phyloP scores from a whole-genome alignment of 1,140 invertebrate species.

The Hylyphantes graminicola region DNA sequence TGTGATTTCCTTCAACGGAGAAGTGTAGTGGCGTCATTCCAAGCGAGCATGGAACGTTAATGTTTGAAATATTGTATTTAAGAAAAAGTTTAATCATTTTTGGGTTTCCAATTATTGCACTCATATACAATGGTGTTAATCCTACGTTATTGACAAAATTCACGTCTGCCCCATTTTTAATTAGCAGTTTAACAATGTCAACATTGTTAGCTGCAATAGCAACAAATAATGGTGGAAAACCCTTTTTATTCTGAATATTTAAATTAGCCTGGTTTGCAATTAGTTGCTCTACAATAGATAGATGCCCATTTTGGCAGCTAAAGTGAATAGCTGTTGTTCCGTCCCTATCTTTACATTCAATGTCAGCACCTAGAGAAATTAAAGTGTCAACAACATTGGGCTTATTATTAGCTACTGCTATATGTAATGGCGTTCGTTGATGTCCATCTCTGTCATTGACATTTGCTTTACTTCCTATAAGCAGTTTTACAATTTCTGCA shows the following conservation, averaged over 20 bases:
- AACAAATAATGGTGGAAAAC: conserved; percentile 21
- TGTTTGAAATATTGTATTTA: neutral
- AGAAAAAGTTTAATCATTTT: conserved; percentile 8
- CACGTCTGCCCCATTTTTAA: conserved; percentile 21
- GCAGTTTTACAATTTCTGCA: neutral
- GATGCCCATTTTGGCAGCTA: neutral
- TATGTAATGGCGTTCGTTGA: conserved; percentile 14
- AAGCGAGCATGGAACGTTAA: conserved; percentile 76
- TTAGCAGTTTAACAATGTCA: conserved; percentile 18
- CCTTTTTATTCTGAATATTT: conserved; percentile 11
- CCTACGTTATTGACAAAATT: conserved; percentile 4
- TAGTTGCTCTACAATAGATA: conserved; percentile 7
- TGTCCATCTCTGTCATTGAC: neutral
- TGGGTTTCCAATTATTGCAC: neutral
- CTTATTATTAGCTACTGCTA: neutral
- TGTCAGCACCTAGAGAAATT: neutral
- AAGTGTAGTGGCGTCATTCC: conserved; percentile 76
- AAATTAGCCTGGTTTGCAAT: conserved; percentile 3
- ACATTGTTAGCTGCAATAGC: conserved; percentile 3
- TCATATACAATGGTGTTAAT: conserved; percentile 9
- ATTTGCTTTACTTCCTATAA: neutral
- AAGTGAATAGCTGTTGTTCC: neutral
- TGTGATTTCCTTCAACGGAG: conserved; percentile 9
- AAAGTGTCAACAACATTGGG: neutral
- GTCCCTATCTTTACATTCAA: conserved; percentile 63